These are phyloP conservation scores for Crypturellus undulatus DNA, from an alignment of 2,113 vertebrate genomes.

Conservation along the genomic window DNA sequence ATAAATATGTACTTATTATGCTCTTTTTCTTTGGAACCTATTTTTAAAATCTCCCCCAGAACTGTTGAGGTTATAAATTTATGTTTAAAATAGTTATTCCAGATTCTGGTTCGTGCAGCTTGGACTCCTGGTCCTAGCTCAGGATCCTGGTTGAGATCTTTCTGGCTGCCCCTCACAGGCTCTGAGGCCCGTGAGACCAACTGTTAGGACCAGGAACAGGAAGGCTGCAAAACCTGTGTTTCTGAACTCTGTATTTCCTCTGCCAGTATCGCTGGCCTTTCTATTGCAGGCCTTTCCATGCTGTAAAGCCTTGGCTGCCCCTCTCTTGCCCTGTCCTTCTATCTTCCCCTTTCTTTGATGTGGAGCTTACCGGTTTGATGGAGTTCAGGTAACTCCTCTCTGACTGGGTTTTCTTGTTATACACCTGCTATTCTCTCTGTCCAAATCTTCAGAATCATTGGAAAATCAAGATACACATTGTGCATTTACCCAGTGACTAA, in stretches of 20 bases:
- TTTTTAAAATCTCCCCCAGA: neutral
- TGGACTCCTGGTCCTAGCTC: neutral
- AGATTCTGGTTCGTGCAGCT: neutral
- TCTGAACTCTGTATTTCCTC: neutral
- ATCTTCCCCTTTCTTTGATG: neutral
- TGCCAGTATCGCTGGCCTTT: neutral
- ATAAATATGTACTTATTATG: neutral
- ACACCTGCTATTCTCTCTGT: neutral
- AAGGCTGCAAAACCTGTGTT: neutral
- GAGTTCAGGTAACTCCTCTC: neutral
- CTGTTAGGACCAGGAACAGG: neutral
- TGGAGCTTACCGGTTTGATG: neutral
- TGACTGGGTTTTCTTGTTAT: neutral
- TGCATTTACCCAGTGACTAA: neutral
- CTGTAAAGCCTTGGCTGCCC: neutral
- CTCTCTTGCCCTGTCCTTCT: neutral
- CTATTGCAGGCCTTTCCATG: neutral
- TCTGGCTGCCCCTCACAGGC: neutral
- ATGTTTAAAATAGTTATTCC: neutral
- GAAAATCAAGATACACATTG: neutral
- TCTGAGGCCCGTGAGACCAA: neutral
- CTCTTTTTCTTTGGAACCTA: neutral
- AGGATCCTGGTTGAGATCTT: neutral
- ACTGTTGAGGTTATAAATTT: neutral
- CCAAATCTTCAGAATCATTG: neutral